Percentiles rank a stretch among this genome's conserved stretches.
Conservation (phyloP, 2,888 invertebrate species). For the Coleophora flavipennella region DNA sequence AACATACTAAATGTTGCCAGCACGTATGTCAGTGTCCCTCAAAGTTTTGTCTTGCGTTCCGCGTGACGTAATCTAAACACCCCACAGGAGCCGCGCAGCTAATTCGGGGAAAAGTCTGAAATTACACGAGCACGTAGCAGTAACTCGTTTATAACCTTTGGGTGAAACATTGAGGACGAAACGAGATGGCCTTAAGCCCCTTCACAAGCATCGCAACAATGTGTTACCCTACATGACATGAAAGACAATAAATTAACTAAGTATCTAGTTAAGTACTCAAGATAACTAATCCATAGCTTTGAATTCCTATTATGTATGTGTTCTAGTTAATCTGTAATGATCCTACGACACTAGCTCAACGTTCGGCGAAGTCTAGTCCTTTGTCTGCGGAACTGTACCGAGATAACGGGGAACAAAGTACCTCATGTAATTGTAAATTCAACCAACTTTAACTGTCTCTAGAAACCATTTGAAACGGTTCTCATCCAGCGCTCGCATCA, state of each 20-base stretch:
- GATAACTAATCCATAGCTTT: constrained; percentile 25
- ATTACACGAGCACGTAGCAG: no score
- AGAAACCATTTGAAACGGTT: constrained; percentile 8
- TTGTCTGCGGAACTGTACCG: constrained; percentile 13
- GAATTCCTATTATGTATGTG: constrained; percentile 22
- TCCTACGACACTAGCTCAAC: constrained; percentile 21
- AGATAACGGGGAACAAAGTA: constrained; percentile 7
- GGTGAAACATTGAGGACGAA: constrained; percentile 1
- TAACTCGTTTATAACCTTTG: no score
- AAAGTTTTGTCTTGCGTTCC: background rate
- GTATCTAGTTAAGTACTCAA: background rate
- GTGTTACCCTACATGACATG: no score
- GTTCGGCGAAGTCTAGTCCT: constrained; percentile 6
- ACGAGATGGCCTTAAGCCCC: no score
- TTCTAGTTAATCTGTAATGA: constrained; percentile 26
- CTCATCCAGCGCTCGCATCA: background rate
- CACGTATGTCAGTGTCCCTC: constrained; percentile 1
- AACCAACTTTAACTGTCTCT: constrained; percentile 4
- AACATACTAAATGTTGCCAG: constrained; percentile 17
- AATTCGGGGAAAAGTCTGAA: background rate
- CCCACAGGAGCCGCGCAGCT: background rate
- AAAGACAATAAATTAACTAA: no score
- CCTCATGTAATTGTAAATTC: background rate
- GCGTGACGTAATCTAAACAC: background rate
- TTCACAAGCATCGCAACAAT: no score